A percentile compares a stretch with the other conserved stretches of the same genome.
Conservation (phyloP, 30 jellyfish, hydroid and myxozoan species). For the Aurelia sp. region DNA sequence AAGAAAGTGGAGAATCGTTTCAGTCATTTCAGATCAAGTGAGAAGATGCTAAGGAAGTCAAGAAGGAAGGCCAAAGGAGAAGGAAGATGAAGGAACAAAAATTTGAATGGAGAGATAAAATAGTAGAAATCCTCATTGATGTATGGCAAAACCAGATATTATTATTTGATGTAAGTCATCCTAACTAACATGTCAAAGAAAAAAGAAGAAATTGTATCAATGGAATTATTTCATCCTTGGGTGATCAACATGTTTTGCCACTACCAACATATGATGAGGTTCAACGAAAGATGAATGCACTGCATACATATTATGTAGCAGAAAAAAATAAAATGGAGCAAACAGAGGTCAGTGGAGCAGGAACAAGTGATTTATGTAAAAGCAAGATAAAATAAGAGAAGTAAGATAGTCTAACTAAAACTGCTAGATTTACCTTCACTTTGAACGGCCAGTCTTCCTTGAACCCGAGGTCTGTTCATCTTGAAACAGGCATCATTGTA, state of each 20-base stretch:
- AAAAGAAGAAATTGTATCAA: background rate
- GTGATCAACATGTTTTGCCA: too few species aligned
- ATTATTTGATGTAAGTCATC: slow-evolving; percentile 35
- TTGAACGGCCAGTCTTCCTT: too few species aligned
- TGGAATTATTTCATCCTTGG: too few species aligned
- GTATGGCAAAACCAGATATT: slow-evolving; percentile 49
- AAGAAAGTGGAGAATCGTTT: background rate
- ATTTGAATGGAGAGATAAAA: slow-evolving; percentile 42
- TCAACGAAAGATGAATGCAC: slow-evolving; percentile 14
- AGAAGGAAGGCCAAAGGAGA: background rate
- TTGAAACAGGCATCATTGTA: too few species aligned
- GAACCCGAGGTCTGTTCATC: background rate
- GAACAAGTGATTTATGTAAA: slow-evolving; percentile 27
- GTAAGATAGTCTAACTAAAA: too few species aligned
- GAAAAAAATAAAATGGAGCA: slow-evolving; percentile 25
- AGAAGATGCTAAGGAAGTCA: background rate
- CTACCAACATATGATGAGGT: too few species aligned
- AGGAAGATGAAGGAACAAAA: slow-evolving; percentile 8
- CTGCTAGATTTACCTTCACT: too few species aligned
- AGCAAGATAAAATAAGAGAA: background rate
- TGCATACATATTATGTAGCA: slow-evolving; percentile 31
- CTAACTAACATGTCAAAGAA: slow-evolving; percentile 41
- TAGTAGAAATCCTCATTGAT: slow-evolving; percentile 27
- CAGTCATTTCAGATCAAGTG: background rate
- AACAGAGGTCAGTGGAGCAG: slow-evolving; percentile 48